Evolutionary conservation across 2,113 vertebrate genomes (phyloP), one percentile per base, ranked within the genome.

Genomic region (Epinephelus cyanopodus): DNA sequence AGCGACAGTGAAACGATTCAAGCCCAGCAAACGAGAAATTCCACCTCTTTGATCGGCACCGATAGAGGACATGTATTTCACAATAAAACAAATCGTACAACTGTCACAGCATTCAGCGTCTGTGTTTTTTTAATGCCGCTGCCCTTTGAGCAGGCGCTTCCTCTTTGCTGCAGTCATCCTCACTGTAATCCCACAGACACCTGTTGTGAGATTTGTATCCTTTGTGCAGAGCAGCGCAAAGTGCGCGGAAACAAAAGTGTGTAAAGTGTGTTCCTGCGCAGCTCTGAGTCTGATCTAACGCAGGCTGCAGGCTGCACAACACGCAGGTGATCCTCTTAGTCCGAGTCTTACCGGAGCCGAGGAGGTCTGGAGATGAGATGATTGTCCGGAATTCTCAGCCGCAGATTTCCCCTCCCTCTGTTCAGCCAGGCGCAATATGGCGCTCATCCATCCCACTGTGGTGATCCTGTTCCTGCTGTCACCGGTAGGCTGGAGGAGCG

Each of bases 351-450:
- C 93, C 90, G 56, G 70, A 72, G 74, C 78, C 19, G 76, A 25
- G 50, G 84, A n/a, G 77, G 54, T 69, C 33, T 53, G 42, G 37
- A 69, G 71, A 47, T 39, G 73, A 63, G 86, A 11, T 45, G 57
- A 29, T 25, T 21, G 50, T 87, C 45, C 19, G 33, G 4, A 27
- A 50, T 47, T n/a, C 52, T 5, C 53, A 50, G 68, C 29, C 33
- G 73, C 77, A 79, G 74, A 80, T 79, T 76, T 69, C 66, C 77
- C 82, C 91, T 89, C 85, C 82, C 86, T 92, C 74, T 64, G 64
- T 15, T 76, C 86, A 87, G n/a, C 27, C 86, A 15, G 71, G 63
- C 80, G 89, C 92, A 95, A 95, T 92, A 95, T 95, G 95, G 94
- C 94, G 91, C 83, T 80, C 77, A 67, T 52, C 64, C 68, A 75